These are phyloP conservation scores for Crioceris asparagi DNA, from an alignment of 2,888 invertebrate genomes.

Conservation along the genomic window DNA sequence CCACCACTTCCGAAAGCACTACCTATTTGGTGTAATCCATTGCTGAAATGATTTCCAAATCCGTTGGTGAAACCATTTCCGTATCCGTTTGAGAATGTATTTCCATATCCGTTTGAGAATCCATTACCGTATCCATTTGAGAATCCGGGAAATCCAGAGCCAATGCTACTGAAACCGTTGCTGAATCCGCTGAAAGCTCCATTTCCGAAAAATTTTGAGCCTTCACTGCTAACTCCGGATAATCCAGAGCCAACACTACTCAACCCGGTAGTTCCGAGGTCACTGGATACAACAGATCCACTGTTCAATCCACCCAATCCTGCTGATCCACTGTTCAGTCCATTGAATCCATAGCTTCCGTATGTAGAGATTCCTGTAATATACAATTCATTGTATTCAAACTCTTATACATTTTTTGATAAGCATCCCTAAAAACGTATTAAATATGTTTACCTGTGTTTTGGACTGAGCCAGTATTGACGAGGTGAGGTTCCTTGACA, in stretches of 20 bases:
- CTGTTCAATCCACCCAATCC: neutral
- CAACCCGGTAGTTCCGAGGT: neutral
- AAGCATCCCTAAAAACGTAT: too few species aligned
- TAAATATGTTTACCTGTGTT: neutral
- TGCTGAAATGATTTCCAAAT: too few species aligned
- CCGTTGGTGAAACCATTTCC: too few species aligned
- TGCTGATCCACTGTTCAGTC: neutral
- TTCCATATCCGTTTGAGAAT: too few species aligned
- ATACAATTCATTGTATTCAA: too few species aligned
- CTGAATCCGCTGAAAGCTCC: neutral
- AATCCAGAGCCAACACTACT: neutral
- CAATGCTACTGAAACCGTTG: neutral
- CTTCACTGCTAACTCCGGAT: neutral
- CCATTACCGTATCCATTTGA: too few species aligned
- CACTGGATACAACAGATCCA: neutral
- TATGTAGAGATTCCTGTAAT: too few species aligned
- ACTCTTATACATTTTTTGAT: too few species aligned
- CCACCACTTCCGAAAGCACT: too few species aligned
- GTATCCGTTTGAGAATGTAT: too few species aligned
- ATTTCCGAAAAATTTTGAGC: neutral
- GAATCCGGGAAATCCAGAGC: too few species aligned
- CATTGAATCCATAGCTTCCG: neutral
- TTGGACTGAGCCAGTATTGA: conserved; percentile 5
- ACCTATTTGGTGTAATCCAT: too few species aligned
- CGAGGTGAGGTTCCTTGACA: conserved; percentile 11